Evolutionary conservation across 2,888 invertebrate genomes (phyloP), one percentile per base, ranked within the genome.

Genomic region (Pollenia angustigena): DNA sequence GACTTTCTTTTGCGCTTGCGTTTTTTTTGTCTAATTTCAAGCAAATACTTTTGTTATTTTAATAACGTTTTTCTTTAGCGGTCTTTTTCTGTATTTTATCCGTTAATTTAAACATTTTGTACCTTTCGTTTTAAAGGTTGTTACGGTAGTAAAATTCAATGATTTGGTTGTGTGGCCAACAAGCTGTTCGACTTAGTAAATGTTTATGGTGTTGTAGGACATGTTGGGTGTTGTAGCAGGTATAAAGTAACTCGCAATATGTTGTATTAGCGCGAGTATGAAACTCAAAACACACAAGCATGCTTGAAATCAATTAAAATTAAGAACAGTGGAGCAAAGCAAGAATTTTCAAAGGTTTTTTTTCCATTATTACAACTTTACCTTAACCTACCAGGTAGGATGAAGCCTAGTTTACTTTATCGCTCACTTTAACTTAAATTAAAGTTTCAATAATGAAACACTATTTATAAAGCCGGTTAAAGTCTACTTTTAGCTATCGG

Each of bases 71-170:
- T 74, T 69, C 23, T 18, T 23, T 10, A 82, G 58, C 14, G 44
- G 16, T 62, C 11, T 68, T 42, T 56, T 50, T 56, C 3, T 32
- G 4, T 32, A 32, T 12, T 81, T 82, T 68, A 54, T 83, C 82
- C 86, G 86, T 71, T 56, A 76, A 32, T 52, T 52, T 76, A 11
- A 81, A 60, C 82, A 86, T 79, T 23, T 68, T 64, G 50, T 44
- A 75, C 79, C 64, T 86, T 75, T 48, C 75, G 75, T 75, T 75
- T 80, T 69, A 83, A 83, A 83, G 80, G 74, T 82, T 86, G 79
- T 83, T 79, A 76, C 82, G 83, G 64, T 83, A 86, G 69, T 86
- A 56, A 86, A 75, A 80, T 71, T 11, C 40, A 64, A 42, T 32
- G 23, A 52, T 58, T 46, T 52, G 56, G 48, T 75, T 71, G 79